Evolutionary conservation across 2,113 vertebrate genomes (phyloP).

Genomic region (Acinonyx jubatus): DNA sequence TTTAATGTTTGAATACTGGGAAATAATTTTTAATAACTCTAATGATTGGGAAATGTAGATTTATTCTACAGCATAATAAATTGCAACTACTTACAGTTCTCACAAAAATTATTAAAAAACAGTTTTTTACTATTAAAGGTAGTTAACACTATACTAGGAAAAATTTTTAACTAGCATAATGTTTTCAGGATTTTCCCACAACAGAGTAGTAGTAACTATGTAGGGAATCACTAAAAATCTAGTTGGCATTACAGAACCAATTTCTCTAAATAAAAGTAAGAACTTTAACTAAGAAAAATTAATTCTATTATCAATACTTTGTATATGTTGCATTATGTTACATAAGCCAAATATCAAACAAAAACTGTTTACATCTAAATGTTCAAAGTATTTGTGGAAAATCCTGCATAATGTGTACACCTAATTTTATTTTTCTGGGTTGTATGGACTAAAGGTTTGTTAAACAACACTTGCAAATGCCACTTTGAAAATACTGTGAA

Average conservation of each 20-base stretch:
- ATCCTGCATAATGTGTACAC: neutral
- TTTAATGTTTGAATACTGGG: neutral
- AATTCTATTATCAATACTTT: neutral
- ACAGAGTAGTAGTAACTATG: neutral
- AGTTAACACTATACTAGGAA: neutral
- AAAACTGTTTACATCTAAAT: neutral
- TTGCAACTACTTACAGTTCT: neutral
- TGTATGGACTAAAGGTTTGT: neutral
- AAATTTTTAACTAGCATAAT: neutral
- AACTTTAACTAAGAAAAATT: neutral
- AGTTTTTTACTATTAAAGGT: slow-evolving; percentile 3
- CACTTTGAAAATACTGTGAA: slow-evolving; percentile 10
- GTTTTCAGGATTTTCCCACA: neutral
- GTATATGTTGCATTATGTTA: slow-evolving; percentile 6
- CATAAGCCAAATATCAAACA: neutral
- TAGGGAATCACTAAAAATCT: slow-evolving; percentile 19
- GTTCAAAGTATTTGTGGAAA: slow-evolving; percentile 12
- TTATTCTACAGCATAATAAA: neutral
- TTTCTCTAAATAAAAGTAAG: slow-evolving; percentile 9
- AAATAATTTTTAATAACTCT: slow-evolving; percentile 25
- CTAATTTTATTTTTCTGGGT: neutral
- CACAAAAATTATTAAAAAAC: neutral
- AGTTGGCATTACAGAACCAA: neutral
- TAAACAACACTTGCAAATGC: neutral
- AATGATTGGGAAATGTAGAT: neutral